These are phyloP conservation scores for Stenurella melanura DNA, from an alignment of 2,888 invertebrate genomes.

Conservation along the genomic window DNA sequence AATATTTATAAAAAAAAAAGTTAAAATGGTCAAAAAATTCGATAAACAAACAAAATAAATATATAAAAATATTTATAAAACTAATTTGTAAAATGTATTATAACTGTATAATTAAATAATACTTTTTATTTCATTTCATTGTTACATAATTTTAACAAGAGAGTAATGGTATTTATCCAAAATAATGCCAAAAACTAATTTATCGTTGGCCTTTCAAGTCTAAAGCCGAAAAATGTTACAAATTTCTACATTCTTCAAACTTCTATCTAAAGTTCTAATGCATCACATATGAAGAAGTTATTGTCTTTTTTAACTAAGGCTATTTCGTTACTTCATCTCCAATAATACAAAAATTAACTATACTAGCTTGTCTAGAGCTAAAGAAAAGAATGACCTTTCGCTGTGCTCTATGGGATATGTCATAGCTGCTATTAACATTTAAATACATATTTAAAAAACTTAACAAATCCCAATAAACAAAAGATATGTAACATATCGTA, in stretches of 20 bases:
- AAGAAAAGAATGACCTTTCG: constrained; percentile 15
- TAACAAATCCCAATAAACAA: constrained; percentile 17
- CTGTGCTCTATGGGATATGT: neutral
- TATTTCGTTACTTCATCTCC: constrained; percentile 31
- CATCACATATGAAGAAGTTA: constrained; percentile 48
- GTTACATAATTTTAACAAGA: neutral
- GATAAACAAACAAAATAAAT: constrained; percentile 30
- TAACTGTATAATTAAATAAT: constrained; percentile 31
- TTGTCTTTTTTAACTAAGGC: constrained; percentile 58
- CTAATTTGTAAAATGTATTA: constrained; percentile 23
- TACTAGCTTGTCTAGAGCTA: constrained; percentile 37
- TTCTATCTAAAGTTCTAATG: neutral
- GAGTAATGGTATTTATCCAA: neutral
- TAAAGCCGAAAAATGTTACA: neutral
- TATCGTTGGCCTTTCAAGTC: neutral
- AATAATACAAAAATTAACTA: constrained; percentile 34
- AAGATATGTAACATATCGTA: constrained; percentile 31
- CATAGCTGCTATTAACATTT: constrained; percentile 11
- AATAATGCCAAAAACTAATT: constrained; percentile 26
- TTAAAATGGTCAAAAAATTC: constrained; percentile 25
- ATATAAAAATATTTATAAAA: constrained; percentile 41
- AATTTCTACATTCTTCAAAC: neutral
- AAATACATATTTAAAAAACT: constrained; percentile 34
- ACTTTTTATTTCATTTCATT: constrained; percentile 20
- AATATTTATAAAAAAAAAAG: constrained; percentile 9